Base-by-base conservation (phyloP, 2,888 invertebrate genomes). In the Sthenelais limicola region DNA sequence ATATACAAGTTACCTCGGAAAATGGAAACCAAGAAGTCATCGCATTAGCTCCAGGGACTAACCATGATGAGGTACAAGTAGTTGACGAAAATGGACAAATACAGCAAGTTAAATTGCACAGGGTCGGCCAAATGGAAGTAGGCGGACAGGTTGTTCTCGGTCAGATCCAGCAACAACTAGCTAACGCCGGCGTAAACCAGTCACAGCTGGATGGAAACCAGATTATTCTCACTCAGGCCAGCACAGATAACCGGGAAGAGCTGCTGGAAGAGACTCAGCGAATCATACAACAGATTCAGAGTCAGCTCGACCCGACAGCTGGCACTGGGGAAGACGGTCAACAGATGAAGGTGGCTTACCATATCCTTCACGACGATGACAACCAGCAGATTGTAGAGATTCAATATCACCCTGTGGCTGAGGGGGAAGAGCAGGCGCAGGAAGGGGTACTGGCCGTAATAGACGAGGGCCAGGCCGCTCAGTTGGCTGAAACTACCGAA, bases 341-440 rank as follows among this genome's bases (percentile, higher is more conserved):
- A 38, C 51, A 54, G 35, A 35, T 66, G 1, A 30, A 32, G 47
- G 73, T 75, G 32, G 73, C 75, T 12, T 75, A 75, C 33, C 75
- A 75, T 28, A 71, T 75, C 49, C 58, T 75, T 18, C 75, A 67
- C 24, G 75, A 75, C 28, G 75, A 73, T 9, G 73, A 75, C 18
- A 38, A 73, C 32, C 73, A 73, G 38, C 75, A 73, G 43, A 71
- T 75, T 15, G 73, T 75, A 1, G 75, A 75, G 51, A 73, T 75
- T 35, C 75, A 73, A 35, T 75, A 75, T 52, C 51, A 49, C 43
- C 32, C 15, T n/a, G 48, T 30, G 21, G 24, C 21, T n/a, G 35
- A 52, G n/a, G 38, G 35, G 43, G 67, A 68, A 24, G 49, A 21
- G 0, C 47, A 28, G 26, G 35, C 5, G 66, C 21, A 38, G 32